Base-by-base conservation (phyloP, 2,797 vertebrate species). In the Bovichtus diacanthus region DNA sequence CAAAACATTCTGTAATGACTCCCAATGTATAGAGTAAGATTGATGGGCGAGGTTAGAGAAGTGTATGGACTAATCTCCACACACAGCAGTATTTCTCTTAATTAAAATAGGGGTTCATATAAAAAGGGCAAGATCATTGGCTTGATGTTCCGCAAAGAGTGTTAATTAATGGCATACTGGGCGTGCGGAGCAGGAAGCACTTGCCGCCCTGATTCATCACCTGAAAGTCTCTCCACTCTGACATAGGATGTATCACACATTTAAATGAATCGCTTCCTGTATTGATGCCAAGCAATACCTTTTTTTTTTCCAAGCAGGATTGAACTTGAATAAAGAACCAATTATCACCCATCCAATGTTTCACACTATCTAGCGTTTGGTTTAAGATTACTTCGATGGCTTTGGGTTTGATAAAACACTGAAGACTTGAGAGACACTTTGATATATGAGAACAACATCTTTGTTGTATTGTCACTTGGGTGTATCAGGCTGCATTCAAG, bases 141-240 rank as follows among this genome's bases (percentile, higher is more conserved):
- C 41, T 82, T 53, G 47, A 56, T 81, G 72, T 81, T 63, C 70
- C 31, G 19, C 71, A 66, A 56, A 51, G 62, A 65, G 55, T 58
- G 63, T 77, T 83, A 83, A 86, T 88, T 85, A 90, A 80, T 74
- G 76, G 34, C 21, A 11, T 38, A 53, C 34, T 81, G 76, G 75
- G 25, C 2, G 9, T 56, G 43, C 69, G 75, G 63, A 71, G 41
- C 61, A 38, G 49, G 23, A 49, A 38, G 38, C 21, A 56, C 25
- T 64, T 51, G 66, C 18, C 63, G 53, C 18, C 18, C 2, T 77
- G 66, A 89, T 86, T 77, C 79, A 88, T 88, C 44, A 70, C 56
- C 16, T 29, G 23, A 61, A 69, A 71, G 51, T 60, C 60, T 53
- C 71, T 65, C 36, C 56, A 23, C 59, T 51, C 21, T 63, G 68